phyloP scores from a whole-genome alignment of 2,888 invertebrate species.

The Mechanitis mazaeus region DNA sequence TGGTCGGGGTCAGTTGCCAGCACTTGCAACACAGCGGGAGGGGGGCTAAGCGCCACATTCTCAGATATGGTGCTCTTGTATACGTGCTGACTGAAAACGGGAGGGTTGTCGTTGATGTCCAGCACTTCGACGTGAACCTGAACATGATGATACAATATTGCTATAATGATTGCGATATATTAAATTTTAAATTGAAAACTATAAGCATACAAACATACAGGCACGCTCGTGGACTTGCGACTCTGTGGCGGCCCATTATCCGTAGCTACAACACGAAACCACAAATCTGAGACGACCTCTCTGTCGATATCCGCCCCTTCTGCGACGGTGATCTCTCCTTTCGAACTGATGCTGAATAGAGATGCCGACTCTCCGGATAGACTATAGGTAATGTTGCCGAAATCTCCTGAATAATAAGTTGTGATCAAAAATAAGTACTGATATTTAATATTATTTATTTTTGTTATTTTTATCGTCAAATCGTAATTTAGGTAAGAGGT shows the following conservation, averaged over 20 bases:
- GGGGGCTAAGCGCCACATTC: constrained; percentile 86
- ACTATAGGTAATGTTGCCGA: constrained; percentile 86
- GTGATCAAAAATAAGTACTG: background rate
- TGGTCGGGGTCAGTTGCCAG: constrained; percentile 88
- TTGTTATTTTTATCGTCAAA: too few relatives aligned
- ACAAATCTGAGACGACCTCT: constrained; percentile 82
- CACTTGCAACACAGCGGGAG: constrained; percentile 88
- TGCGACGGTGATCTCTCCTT: constrained; percentile 86
- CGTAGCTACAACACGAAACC: constrained; percentile 86
- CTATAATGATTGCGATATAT: too few relatives aligned
- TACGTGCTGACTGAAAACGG: constrained; percentile 84
- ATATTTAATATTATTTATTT: background rate
- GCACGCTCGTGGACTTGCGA: constrained; percentile 83
- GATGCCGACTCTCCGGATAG: constrained; percentile 84
- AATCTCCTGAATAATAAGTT: constrained; percentile 68
- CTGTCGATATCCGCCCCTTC: constrained; percentile 85
- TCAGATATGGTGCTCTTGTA: constrained; percentile 90
- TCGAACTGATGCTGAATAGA: constrained; percentile 83
- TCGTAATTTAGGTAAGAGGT: too few relatives aligned
- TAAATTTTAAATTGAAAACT: too few relatives aligned
- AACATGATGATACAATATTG: background rate
- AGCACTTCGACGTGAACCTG: constrained; percentile 84
- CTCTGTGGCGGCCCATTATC: constrained; percentile 85
- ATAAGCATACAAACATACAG: constrained; percentile 66
- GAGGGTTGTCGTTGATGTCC: constrained; percentile 94